Conservation (phyloP, 2,888 invertebrate species). For the Mesochorus sp. region DNA sequence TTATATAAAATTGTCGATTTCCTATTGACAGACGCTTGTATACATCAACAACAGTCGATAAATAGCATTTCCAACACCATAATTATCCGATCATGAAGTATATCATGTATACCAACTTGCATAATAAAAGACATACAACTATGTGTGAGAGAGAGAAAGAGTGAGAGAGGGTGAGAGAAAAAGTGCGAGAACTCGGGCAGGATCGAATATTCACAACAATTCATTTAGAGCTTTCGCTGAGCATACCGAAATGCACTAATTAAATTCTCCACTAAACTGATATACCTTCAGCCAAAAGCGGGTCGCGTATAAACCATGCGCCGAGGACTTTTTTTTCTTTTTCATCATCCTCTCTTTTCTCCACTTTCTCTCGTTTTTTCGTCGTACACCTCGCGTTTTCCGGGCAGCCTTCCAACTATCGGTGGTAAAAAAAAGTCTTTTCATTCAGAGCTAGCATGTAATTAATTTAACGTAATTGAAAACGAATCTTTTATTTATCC, state of each 20-base stretch:
- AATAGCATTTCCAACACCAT: conserved; percentile 1
- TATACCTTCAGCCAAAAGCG: not conserved
- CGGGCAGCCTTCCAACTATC: conserved; percentile 31
- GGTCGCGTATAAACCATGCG: not conserved
- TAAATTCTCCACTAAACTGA: conserved; percentile 8
- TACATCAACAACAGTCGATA: conserved; percentile 25
- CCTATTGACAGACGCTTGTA: not conserved
- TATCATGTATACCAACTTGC: not conserved
- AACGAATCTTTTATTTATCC: conserved; percentile 54
- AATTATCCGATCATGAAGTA: conserved; percentile 20
- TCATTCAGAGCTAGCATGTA: conserved; percentile 10
- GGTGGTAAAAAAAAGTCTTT: conserved; percentile 16
- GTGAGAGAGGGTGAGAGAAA: not conserved
- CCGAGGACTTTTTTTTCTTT: not conserved
- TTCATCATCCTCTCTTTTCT: not conserved
- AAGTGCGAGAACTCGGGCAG: not conserved
- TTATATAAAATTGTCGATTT: conserved; percentile 13
- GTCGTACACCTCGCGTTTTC: not conserved
- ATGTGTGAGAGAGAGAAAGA: not conserved
- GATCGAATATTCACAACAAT: conserved; percentile 17
- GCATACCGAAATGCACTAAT: conserved; percentile 11
- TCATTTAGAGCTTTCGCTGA: not conserved
- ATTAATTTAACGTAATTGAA: conserved; percentile 56
- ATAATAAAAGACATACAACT: not conserved
- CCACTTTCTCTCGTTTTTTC: not conserved